Evolutionary conservation across 2,888 invertebrate species (phyloP).

Genomic region (Mystacides longicornis): DNA sequence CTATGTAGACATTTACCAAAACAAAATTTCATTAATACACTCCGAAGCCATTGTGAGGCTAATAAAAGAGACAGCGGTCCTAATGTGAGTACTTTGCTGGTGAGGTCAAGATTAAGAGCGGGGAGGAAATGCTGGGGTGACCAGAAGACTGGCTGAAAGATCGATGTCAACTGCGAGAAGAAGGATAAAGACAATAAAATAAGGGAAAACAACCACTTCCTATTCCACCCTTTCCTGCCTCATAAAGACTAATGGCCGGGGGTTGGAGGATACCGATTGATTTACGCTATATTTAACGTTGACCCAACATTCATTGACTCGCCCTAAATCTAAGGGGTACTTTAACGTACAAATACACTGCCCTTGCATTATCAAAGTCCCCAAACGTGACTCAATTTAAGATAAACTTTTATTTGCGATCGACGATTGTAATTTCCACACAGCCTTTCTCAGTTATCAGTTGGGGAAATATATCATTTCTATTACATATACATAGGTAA

Average conservation of each 20-base stretch:
- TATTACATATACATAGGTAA: no score
- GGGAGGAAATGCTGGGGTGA: neutral
- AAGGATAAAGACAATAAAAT: slow-evolving; percentile 8
- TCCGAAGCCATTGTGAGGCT: no score
- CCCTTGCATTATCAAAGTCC: no score
- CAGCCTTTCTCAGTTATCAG: no score
- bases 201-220: slow-evolving; percentile 7
- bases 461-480: no score
- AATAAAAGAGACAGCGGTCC: neutral
- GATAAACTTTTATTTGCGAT: no score
- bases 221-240: slow-evolving; percentile 1
- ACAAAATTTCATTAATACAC: no score
- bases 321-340: neutral
- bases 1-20: no score
- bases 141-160: neutral
- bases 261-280: slow-evolving; percentile 1
- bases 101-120: neutral
- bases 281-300: slow-evolving; percentile 5
- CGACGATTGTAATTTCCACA: no score
- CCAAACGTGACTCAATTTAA: no score
- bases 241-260: slow-evolving; percentile 1
- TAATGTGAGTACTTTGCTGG: neutral
- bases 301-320: slow-evolving; percentile 1
- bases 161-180: slow-evolving; percentile 5
- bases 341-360: neutral